Base-by-base conservation (phyloP, 2,888 invertebrate genomes). In the Pterostichus niger region DNA sequence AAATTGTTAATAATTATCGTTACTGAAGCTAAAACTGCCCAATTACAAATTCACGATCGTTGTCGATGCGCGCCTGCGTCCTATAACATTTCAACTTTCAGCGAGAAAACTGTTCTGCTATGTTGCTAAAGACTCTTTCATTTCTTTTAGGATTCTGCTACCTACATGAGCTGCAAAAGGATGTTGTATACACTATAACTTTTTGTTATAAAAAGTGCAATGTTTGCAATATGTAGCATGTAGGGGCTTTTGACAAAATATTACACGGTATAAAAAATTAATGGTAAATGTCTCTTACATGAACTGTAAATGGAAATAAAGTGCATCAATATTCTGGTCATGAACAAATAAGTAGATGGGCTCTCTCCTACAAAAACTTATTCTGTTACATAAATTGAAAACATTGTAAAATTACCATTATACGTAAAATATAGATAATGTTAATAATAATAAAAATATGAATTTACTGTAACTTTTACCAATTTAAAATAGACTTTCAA, bases 1-100 rank as follows among this genome's bases (percentile, higher is more conserved):
- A 59, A 59, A 59, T 59, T 59, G 59, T 59, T 59, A 59, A 59
- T 59, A 59, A 59, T 59, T 59, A 59, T 59, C 59, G 59, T 59
- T 59, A 11, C 59, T 11, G 59, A 59, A 56, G 56, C 56, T 56
- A 56, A 56, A 52, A 52, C 5, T 52, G 52, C 52, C n/a, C 52
- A 52, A 59, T 31, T 59, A 59, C 31, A 59, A 31, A 59, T 59
- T 59, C 59, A 59, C 59, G 24, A 31, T 31, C 59, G 31, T 59
- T 59, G 59, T 59, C 24, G 40, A 40, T 31, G n/a, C 17, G 31
- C 59, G 59, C 59, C 31, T 59, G 59, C 59, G 31, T 59, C 31
- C 54, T 13, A 6, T 11, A 40, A 59, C 31, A 15, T 59, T 59
- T 59, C 54, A 54, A 15, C 15, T 54, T 54, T 13, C 59, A 59